Percentiles rank a stretch among this genome's conserved stretches.
Conservation (phyloP, 2,888 invertebrate genomes). For the Brachypterus glaber region DNA sequence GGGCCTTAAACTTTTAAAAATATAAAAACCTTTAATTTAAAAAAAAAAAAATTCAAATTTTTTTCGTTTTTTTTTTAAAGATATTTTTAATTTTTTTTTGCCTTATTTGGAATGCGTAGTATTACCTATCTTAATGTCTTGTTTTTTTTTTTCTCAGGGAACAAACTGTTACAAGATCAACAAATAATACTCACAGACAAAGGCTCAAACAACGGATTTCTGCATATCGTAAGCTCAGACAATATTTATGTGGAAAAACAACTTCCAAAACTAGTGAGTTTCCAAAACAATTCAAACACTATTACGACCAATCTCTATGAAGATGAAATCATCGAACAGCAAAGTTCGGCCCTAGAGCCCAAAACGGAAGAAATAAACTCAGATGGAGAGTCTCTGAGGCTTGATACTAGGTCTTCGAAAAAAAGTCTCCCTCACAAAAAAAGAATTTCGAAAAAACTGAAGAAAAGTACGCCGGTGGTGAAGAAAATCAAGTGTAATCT, state of each 20-base stretch:
- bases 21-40: too few species aligned
- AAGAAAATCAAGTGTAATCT: constrained; percentile 40
- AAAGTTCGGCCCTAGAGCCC: not conserved
- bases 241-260: constrained; percentile 34
- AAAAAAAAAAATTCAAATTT: too few species aligned
- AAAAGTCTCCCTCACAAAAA: constrained; percentile 80
- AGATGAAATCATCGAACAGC: not conserved
- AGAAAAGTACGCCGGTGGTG: constrained; percentile 38
- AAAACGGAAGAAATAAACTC: constrained; percentile 35
- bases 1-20: too few species aligned
- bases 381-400: constrained; percentile 32
- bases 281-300: constrained; percentile 13
- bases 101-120: constrained; percentile 1
- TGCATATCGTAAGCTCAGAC: constrained; percentile 36
- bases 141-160: constrained; percentile 20
- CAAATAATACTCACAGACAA: constrained; percentile 18
- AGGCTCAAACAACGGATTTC: constrained; percentile 28
- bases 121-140: not conserved
- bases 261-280: constrained; percentile 24
- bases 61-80: too few species aligned
- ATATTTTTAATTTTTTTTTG: constrained; percentile 2
- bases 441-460: constrained; percentile 68
- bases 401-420: constrained; percentile 39
- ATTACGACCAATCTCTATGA: constrained; percentile 8
- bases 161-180: constrained; percentile 24